A percentile compares a stretch with the other conserved stretches of the same genome.
These are phyloP conservation scores for Brachyhypopomus gauderio DNA, from an alignment of 2,113 vertebrate genomes.

Conservation along the genomic window DNA sequence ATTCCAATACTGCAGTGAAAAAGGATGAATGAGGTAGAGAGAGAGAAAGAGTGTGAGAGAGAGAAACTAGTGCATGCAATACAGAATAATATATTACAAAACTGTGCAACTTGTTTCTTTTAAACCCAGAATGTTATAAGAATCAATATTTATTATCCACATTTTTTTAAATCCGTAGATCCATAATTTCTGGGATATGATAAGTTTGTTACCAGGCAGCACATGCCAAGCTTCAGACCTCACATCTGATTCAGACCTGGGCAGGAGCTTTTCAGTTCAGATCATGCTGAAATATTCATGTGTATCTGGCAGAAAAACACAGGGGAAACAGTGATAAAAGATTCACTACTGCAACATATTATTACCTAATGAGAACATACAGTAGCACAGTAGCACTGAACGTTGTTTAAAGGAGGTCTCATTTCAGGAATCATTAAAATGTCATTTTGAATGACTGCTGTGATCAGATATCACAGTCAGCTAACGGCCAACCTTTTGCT, in stretches of 20 bases:
- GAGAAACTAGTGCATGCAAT: background rate
- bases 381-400: background rate
- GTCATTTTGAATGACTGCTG: background rate
- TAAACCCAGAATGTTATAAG: background rate
- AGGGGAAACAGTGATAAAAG: background rate
- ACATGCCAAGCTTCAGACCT: background rate
- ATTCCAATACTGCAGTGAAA: background rate
- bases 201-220: background rate
- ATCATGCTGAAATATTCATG: slow-evolving; percentile 29
- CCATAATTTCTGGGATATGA: background rate
- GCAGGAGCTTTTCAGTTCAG: background rate
- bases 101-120: background rate
- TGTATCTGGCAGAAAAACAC: background rate
- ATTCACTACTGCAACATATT: background rate
- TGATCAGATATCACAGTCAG: background rate
- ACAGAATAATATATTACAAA: background rate
- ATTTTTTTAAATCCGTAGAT: background rate
- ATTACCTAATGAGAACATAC: background rate
- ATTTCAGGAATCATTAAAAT: background rate
- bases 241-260: background rate
- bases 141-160: background rate
- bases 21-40: slow-evolving; percentile 11
- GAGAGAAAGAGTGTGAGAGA: background rate
- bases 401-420: slow-evolving; percentile 23
- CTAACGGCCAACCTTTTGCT: too few species aligned